phyloP scores from a whole-genome alignment of 2,113 vertebrate species.

The Atrichornis clamosus region DNA sequence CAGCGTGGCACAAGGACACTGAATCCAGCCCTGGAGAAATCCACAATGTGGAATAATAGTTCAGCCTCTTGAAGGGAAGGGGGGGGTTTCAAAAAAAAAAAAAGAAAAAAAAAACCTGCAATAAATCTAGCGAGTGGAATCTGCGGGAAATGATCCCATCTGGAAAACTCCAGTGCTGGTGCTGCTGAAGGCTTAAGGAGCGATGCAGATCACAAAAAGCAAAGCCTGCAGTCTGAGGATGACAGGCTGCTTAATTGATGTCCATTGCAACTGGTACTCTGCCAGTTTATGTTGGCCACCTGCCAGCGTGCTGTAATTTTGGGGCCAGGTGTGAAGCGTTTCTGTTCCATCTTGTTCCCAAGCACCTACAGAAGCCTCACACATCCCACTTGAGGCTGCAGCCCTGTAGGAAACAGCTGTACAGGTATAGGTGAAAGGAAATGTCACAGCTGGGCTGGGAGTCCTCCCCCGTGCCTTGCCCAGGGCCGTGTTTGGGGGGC shows the following conservation, averaged over 20 bases:
- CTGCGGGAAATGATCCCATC: conserved; percentile 75
- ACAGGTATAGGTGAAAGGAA: conserved; percentile 74
- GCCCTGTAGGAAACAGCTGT: conserved; percentile 78
- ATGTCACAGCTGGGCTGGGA: conserved; percentile 67
- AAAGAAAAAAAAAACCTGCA: not conserved
- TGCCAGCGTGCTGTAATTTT: conserved; percentile 79
- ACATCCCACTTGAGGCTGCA: conserved; percentile 66
- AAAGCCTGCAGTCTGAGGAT: conserved; percentile 74
- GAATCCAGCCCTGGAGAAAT: conserved; percentile 68
- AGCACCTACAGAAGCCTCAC: conserved; percentile 76
- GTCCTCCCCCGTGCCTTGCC: conserved; percentile 33
- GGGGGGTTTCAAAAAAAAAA: not conserved
- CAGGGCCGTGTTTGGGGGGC: conserved; percentile 28
- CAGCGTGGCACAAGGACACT: not conserved
- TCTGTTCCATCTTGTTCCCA: conserved; percentile 81
- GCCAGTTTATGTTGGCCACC: conserved; percentile 79
- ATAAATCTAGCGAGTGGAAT: conserved; percentile 74
- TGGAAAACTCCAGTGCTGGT: conserved; percentile 73
- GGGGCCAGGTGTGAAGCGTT: conserved; percentile 83
- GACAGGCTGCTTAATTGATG: conserved; percentile 82
- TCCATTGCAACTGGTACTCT: conserved; percentile 80
- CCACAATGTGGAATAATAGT: conserved; percentile 58
- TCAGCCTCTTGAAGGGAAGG: conserved; percentile 43
- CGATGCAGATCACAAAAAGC: conserved; percentile 54
- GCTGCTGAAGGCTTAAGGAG: conserved; percentile 70